Evolutionary conservation across 2,113 vertebrate species (phyloP).

Genomic region (Alces alces): DNA sequence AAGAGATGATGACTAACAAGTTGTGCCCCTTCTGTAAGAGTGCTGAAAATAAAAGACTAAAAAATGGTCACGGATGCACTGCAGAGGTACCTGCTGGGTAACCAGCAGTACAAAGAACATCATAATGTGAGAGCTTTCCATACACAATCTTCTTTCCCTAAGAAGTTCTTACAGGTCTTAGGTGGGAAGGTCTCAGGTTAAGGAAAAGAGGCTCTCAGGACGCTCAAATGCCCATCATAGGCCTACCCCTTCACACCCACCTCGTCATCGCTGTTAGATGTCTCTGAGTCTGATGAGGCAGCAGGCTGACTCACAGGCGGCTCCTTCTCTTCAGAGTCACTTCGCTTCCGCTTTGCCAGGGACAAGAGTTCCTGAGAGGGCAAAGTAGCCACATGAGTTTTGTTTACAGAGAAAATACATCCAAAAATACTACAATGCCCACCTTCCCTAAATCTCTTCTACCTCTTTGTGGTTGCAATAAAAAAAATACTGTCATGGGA

Average conservation of each 20-base stretch:
- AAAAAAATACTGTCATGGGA: background rate
- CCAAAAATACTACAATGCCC: background rate
- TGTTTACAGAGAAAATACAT: constrained; percentile 23
- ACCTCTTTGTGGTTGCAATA: background rate
- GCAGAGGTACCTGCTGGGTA: background rate
- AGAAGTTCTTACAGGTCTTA: background rate
- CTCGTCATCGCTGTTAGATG: constrained; percentile 97
- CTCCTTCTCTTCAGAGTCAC: constrained; percentile 96
- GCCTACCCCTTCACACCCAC: constrained; percentile 71
- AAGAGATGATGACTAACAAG: background rate
- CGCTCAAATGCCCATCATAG: background rate
- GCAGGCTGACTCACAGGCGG: constrained; percentile 93
- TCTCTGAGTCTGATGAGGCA: constrained; percentile 96
- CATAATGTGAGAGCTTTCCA: background rate
- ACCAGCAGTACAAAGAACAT: background rate
- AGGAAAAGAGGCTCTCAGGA: background rate
- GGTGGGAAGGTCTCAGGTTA: background rate
- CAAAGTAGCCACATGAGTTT: constrained; percentile 28
- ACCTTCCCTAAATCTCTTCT: background rate
- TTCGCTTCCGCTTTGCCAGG: constrained; percentile 95
- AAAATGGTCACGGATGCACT: background rate
- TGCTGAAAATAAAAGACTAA: background rate
- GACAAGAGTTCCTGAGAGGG: constrained; percentile 90
- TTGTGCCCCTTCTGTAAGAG: background rate
- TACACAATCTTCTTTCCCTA: background rate